phyloP scores from a whole-genome alignment of 2,113 vertebrate genomes.

The Australoheros scitulus region DNA sequence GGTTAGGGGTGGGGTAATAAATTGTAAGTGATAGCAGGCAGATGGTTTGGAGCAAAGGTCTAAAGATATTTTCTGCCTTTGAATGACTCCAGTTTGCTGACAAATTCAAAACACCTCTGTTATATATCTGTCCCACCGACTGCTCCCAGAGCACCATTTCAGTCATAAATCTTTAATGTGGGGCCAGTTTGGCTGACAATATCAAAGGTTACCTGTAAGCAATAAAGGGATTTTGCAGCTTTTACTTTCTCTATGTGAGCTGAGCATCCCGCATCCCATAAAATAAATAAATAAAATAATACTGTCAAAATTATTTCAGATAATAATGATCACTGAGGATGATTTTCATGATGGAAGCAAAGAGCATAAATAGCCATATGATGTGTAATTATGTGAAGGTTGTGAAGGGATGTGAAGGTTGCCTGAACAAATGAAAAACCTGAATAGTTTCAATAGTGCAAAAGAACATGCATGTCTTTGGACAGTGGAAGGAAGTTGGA shows the following conservation, averaged over 20 bases:
- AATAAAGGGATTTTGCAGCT: not conserved
- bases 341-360: too few relatives aligned
- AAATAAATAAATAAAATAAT: not conserved
- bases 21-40: not conserved
- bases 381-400: too few relatives aligned
- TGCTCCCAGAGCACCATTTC: not conserved
- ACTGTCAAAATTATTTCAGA: too few relatives aligned
- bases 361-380: too few relatives aligned
- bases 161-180: not conserved
- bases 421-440: too few relatives aligned
- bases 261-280: not conserved
- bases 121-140: conserved; percentile 16
- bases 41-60: conserved; percentile 5
- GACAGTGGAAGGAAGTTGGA: too few relatives aligned
- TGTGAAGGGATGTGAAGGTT: too few relatives aligned
- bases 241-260: not conserved
- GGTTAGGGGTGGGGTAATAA: not conserved
- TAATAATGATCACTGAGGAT: too few relatives aligned
- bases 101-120: conserved; percentile 46
- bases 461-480: too few relatives aligned
- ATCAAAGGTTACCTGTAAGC: not conserved
- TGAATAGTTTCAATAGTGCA: too few relatives aligned
- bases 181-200: not conserved
- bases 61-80: not conserved
- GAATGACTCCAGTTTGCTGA: not conserved